Evolutionary conservation across 1,140 invertebrate species (phyloP), one percentile per base, ranked within the genome.

Genomic region (Cephus cinctus): DNA sequence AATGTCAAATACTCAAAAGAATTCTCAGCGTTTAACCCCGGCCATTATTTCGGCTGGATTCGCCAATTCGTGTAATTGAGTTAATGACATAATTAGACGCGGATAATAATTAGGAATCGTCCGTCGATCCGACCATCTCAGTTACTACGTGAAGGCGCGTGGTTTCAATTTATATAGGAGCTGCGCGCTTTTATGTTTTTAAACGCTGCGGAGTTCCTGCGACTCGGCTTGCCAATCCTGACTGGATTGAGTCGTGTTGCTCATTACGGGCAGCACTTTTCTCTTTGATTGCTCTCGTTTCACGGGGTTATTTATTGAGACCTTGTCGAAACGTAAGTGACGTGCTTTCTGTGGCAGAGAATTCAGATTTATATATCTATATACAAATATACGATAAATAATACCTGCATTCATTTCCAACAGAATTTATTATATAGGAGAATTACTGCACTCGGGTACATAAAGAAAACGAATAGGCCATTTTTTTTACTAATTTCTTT

Each of bases 51-150:
- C 34, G 18, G 21, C 19, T 16, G 38, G 9, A 27, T 15, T 12
- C 22, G 47, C 18, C 31, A 34, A 23, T 44, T 40, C 61, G 42
- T 43, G 61, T 64, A 61, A 67, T 67, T 55, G 64, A 58, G 56
- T 62, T 67, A 65, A 67, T 67, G 62, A 64, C 48, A 54, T 67
- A 65, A 67, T 67, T 67, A 67, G 52, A 23, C 31, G 52, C 42
- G 45, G 51, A 45, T 48, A 54, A 60, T 62, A 63, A 66, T 66
- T 63, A 63, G 54, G 50, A 51, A 54, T 59, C 49, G 36, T 50
- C 27, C 31, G 22, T 11, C 12, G 15, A 43, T 16, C 21, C 41
- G 19, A 12, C 6, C 25, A 2, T 18, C 30, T 44, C 27, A n/a
- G 16, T 32, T 9, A 18, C 43, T 46, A 62, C 57, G 63, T 59